Percentiles rank a stretch among this genome's conserved stretches.
phyloP scores from a whole-genome alignment of 2,113 vertebrate species.

The Castor canadensis region DNA sequence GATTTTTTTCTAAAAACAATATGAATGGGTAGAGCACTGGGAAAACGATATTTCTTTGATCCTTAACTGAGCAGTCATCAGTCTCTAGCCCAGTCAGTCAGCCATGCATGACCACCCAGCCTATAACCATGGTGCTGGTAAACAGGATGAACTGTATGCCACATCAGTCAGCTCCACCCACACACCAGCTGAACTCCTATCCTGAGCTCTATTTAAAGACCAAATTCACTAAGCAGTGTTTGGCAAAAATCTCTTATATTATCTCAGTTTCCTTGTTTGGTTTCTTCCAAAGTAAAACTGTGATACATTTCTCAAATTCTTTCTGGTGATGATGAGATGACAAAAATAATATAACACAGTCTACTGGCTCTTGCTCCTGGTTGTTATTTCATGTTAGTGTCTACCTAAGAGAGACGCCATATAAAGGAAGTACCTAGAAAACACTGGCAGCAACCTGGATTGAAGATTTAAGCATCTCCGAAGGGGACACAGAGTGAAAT shows the following conservation, averaged over 20 bases:
- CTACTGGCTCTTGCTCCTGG: not conserved
- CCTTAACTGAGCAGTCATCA: conserved; percentile 59
- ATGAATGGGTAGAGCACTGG: conserved; percentile 27
- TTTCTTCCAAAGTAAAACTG: conserved; percentile 36
- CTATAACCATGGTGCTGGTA: not conserved
- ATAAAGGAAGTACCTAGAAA: not conserved
- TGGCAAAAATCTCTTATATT: not conserved
- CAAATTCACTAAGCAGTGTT: not conserved
- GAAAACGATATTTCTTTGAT: conserved; percentile 72
- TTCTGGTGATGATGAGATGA: not conserved
- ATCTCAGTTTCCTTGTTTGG: not conserved
- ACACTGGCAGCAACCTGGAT: not conserved
- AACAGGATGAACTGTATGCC: not conserved
- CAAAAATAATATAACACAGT: not conserved
- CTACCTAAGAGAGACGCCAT: not conserved
- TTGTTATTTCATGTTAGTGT: not conserved
- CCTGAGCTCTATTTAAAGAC: not conserved
- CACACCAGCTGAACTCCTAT: not conserved
- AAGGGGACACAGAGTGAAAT: not conserved
- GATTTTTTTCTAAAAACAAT: not conserved
- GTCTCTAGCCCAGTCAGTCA: conserved; percentile 54
- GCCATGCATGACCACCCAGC: not conserved
- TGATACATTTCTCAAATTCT: not conserved
- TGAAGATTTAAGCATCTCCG: not conserved
- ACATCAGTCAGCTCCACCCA: not conserved